These are phyloP conservation scores for Phalacrocorax aristotelis DNA, from an alignment of 2,113 vertebrate species.

Conservation along the genomic window DNA sequence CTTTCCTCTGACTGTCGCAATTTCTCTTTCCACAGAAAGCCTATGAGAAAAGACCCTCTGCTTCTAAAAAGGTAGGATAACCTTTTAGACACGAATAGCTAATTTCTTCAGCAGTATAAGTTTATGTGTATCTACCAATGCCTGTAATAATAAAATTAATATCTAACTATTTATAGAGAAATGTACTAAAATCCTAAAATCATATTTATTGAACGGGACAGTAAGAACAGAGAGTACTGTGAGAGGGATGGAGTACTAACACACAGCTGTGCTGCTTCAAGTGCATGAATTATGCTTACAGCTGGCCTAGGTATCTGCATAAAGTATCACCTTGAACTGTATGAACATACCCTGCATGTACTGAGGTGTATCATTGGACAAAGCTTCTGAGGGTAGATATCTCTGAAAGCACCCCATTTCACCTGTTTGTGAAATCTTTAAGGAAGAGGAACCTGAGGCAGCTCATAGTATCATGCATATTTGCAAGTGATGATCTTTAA, in stretches of 20 bases:
- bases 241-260: not conserved
- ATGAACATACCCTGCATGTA: not conserved
- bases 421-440: not conserved
- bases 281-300: not conserved
- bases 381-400: not conserved
- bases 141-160: not conserved
- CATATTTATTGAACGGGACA: not conserved
- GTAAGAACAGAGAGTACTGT: not conserved
- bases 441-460: not conserved
- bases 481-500: not conserved
- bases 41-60: constrained; percentile 51
- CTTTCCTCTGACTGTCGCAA: constrained; percentile 32
- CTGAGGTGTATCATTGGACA: not conserved
- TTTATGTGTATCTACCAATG: not conserved
- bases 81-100: not conserved
- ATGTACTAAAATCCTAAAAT: not conserved
- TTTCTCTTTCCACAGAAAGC: constrained; percentile 62
- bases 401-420: not conserved
- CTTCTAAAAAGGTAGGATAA: constrained; percentile 68
- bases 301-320: not conserved
- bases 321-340: not conserved
- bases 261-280: not conserved
- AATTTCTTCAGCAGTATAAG: not conserved
- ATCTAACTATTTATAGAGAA: not conserved
- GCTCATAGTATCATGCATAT: not conserved